Evolutionary conservation across 2,113 vertebrate genomes (phyloP), one percentile per base, ranked within the genome.

Genomic region (Thryonomys swinderianus): DNA sequence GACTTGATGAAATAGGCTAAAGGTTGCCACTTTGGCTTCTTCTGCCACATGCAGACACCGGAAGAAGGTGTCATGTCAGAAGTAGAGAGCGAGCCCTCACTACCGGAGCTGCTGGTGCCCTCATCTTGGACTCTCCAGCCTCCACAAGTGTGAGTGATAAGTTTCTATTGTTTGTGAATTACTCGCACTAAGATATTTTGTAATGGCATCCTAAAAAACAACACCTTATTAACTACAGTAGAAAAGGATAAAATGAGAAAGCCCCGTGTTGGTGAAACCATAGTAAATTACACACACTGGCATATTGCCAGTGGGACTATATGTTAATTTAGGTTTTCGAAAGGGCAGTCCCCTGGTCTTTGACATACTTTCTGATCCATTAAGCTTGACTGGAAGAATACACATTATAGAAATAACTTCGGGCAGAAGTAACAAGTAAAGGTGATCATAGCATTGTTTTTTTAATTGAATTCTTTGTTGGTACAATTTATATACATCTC

Each of bases 271-370:
- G 40, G 20, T n/a, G 45, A 92, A 59, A 40, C 40, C 71, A n/a
- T 59, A 48, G 48, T 66, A 30, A 86, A 69, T 86, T 82, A 62
- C 12, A 67, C 86, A 90, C 42, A 62, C 30, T 86, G 51, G 45
- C 20, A 76, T 51, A 82, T 55, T 90, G 81, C 67, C 59, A 53
- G 32, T 76, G 37, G 51, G 66, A 73, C 88, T 51, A 42, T 59
- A 80, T 78, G 86, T 69, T 79, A 91, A 85, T 92, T 27, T 83
- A n/a, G 55, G 40, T 42, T 67, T 85, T 94, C 64, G 55, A 80
- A 94, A 59, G 79, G 92, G 10, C 16, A 48, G 7, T 88, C 78
- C 85, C 53, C 59, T 10, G 3, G 21, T 85, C 74, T 85, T 89
- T 89, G 30, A 86, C 32, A 67, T 74, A 67, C 5, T 51, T 73